Evolutionary conservation across 2,888 invertebrate species (phyloP).

Genomic region (Leptinotarsa tumamoca): DNA sequence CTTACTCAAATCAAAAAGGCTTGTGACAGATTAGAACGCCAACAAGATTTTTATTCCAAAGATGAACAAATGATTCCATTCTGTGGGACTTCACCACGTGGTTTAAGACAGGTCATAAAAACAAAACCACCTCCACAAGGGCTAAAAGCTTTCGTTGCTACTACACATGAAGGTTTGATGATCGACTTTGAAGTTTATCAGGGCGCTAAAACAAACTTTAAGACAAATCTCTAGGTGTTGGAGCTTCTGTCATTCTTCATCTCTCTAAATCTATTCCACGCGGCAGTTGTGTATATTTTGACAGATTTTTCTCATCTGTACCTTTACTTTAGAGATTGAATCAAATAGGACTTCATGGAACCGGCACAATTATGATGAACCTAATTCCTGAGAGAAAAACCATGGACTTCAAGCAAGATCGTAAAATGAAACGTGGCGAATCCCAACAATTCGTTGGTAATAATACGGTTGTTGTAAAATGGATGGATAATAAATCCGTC

Average conservation of each 20-base stretch:
- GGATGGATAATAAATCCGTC: conserved; percentile 54
- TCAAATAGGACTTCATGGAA: conserved; percentile 31
- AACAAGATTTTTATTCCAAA: conserved; percentile 34
- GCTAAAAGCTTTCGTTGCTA: conserved; percentile 59
- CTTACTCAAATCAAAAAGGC: too few relatives aligned
- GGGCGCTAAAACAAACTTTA: conserved; percentile 42
- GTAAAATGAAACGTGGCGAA: conserved; percentile 22
- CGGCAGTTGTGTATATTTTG: conserved; percentile 34
- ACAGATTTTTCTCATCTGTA: conserved; percentile 42
- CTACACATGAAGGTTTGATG: conserved; percentile 47
- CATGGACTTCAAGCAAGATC: conserved; percentile 48
- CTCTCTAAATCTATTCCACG: conserved; percentile 22
- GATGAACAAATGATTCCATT: conserved; percentile 57
- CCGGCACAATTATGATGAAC: conserved; percentile 40
- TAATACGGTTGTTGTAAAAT: conserved; percentile 48
- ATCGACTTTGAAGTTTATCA: conserved; percentile 55
- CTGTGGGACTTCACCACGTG: conserved; percentile 45
- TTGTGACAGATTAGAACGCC: conserved; percentile 13
- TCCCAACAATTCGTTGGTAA: conserved; percentile 44
- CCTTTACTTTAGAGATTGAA: conserved; percentile 38
- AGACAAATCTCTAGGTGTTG: conserved; percentile 21
- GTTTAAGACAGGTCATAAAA: conserved; percentile 48
- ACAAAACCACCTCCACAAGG: conserved; percentile 58
- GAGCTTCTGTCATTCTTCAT: conserved; percentile 23
- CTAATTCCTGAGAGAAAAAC: conserved; percentile 35